phyloP scores from a whole-genome alignment of 1,140 invertebrate species.

The Drosophila littoralis region DNA sequence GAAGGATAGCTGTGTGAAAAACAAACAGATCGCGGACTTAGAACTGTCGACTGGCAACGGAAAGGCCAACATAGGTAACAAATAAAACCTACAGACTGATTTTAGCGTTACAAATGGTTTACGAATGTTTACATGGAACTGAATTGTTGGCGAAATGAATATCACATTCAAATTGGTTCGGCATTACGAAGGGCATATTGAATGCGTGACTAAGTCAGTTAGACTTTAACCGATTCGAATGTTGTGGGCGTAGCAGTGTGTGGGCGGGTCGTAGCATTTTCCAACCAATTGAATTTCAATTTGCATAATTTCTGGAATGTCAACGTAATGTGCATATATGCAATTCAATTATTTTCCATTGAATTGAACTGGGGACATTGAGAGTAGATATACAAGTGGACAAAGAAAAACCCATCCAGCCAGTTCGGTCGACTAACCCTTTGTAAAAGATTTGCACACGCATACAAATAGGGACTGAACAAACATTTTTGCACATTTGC shows the following conservation, averaged over 20 bases:
- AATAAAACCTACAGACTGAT: slow-evolving; percentile 63
- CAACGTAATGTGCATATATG: slow-evolving; percentile 76
- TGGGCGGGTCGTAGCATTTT: slow-evolving; percentile 65
- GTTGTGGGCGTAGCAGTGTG: neutral
- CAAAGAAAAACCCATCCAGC: slow-evolving; percentile 48
- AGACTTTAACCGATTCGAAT: slow-evolving; percentile 14
- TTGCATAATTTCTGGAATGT: slow-evolving; percentile 80
- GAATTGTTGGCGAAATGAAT: slow-evolving; percentile 49
- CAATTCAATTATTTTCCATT: slow-evolving; percentile 83
- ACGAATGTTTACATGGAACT: slow-evolving; percentile 61
- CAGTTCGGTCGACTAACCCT: slow-evolving; percentile 18
- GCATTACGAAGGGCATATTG: slow-evolving; percentile 59
- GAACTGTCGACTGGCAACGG: slow-evolving; percentile 33
- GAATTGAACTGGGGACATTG: slow-evolving; percentile 79
- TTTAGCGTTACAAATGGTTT: slow-evolving; percentile 60
- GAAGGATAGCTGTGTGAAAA: slow-evolving; percentile 21
- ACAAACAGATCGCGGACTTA: slow-evolving; percentile 14
- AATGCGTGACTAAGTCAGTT: slow-evolving; percentile 51
- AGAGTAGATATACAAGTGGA: slow-evolving; percentile 72
- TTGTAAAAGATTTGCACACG: slow-evolving; percentile 10
- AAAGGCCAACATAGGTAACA: slow-evolving; percentile 69
- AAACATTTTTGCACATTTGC: slow-evolving; percentile 77
- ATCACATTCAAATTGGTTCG: slow-evolving; percentile 58
- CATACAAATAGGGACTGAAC: slow-evolving; percentile 59
- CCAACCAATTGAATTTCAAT: slow-evolving; percentile 83